These are phyloP conservation scores for Notodonta dromedarius DNA, from an alignment of 2,888 invertebrate species.

Conservation along the genomic window DNA sequence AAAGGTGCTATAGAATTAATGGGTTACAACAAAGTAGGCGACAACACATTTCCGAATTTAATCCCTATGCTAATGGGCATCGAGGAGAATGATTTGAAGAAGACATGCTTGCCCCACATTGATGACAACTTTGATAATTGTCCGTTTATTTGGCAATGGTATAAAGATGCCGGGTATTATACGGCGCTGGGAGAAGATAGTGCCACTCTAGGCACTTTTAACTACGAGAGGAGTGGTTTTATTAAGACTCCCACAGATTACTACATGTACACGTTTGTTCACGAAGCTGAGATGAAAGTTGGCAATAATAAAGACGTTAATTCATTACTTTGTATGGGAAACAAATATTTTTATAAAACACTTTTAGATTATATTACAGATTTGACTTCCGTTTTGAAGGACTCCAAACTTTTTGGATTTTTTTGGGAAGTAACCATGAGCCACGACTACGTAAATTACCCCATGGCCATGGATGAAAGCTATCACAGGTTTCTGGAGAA, in stretches of 20 bases:
- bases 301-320: constrained; percentile 87
- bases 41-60: constrained; percentile 97
- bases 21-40: constrained; percentile 97
- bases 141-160: constrained; percentile 93
- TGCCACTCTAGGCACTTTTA: constrained; percentile 91
- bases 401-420: constrained; percentile 89
- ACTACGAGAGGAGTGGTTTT: constrained; percentile 91
- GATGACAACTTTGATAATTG: constrained; percentile 89
- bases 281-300: constrained; percentile 87
- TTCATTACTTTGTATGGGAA: constrained; percentile 88
- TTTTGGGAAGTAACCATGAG: constrained; percentile 93
- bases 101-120: constrained; percentile 85
- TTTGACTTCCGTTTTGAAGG: constrained; percentile 84
- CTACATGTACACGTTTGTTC: constrained; percentile 90
- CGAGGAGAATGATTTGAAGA: constrained; percentile 85
- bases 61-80: constrained; percentile 91
- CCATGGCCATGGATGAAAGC: constrained; percentile 88
- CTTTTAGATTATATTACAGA: constrained; percentile 88
- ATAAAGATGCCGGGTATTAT: constrained; percentile 87
- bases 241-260: constrained; percentile 92
- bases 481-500: constrained; percentile 84
- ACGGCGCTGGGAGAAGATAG: constrained; percentile 95
- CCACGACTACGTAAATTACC: constrained; percentile 93
- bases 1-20: constrained; percentile 90
- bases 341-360: constrained; percentile 87